Evolutionary conservation across 2,113 vertebrate genomes (phyloP), one percentile per base, ranked within the genome.

Genomic region (Pontoporia blainvillei): DNA sequence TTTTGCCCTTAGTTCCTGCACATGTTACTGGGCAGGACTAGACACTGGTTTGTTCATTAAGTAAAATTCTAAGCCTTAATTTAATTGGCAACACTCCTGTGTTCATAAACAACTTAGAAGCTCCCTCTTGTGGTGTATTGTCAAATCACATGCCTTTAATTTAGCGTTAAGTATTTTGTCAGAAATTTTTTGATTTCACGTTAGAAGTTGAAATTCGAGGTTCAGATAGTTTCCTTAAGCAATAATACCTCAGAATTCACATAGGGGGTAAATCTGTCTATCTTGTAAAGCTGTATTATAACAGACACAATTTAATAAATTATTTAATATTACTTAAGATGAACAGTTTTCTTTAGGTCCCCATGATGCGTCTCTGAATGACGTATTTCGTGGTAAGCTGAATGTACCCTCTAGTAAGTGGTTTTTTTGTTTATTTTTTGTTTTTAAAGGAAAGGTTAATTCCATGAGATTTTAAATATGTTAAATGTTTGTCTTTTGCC

Each of bases 121-220:
- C 93, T 82, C 96, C 97, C 89, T 96, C 96, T 98, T 75, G 96
- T 94, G 97, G 89, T 59, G 1, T 20, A n/a, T 78, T 69, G 25
- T 91, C 36, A 91, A 75, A 78, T 85, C 73, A 59, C 66, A 69
- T 71, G 29, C 8, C 8, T 71, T 91, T 66, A 81, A 91, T 61
- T 54, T 44, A 69, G 34, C 34, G 5, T 73, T 3, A 86, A 92
- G 8, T 69, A 7, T 62, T 96, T 73, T 66, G 34, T 67, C 44
- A 46, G 54, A 54, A 62, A 86, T 41, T n/a, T 44, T 85, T 82
- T 85, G 13, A 93, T 93, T 96, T 91, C n/a, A 52, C 2, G 41
- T 36, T 27, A 76, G 27, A 82, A 61, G 7, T n/a, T 67, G 25
- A 82, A 76, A 82, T 86, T 59, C 3, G 57, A 57, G 41, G 12